Evolutionary conservation across 2,113 vertebrate species (phyloP), one percentile per base, ranked within the genome.

Genomic region (Catagonus wagneri): DNA sequence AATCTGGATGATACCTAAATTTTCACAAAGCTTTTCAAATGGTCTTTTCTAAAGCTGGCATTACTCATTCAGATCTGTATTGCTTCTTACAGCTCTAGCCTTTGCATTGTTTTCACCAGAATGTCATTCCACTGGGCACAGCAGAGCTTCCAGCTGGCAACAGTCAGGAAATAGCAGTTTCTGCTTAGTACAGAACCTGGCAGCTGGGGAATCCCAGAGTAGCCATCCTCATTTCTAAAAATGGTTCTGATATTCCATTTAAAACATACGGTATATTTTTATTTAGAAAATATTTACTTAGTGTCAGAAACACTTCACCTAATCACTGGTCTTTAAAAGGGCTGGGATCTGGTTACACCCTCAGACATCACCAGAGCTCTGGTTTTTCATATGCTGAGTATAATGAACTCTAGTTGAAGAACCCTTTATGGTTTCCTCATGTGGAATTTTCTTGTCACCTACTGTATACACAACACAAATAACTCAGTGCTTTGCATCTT

Each of bases 281-380:
- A 97, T 97, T 97, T 97, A 98, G 96, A 97, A 97, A 97, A 97
- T 96, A 97, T 97, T 98, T 97, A 96, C 96, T 98, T 97, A 97
- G 96, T 96, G 95, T 98, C 95, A 98, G 88, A 95, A 96, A 83
- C 94, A 96, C 95, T 97, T 97, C 90, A 89, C 29, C 78, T 97
- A 95, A 96, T 97, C 97, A 96, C 95, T 83, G 72, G 90, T 85
- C 72, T 97, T 89, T 83, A 65, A 79, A 95, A 83, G 94, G 39
- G 72, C 44, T 83, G 66, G 92, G 72, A 84, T 95, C 90, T 71
- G 90, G 92, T 85, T 93, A 85, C 89, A 29, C 95, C 85, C 95
- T 90, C 89, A 93, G 60, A 94, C 84, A 60, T 29, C 79, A 23
- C 20, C 85, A 44, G 27, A 63, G 34, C 60, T 75, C 90, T 66